Conservation (phyloP, 2,888 invertebrate species). For the Osmoderma eremita region DNA sequence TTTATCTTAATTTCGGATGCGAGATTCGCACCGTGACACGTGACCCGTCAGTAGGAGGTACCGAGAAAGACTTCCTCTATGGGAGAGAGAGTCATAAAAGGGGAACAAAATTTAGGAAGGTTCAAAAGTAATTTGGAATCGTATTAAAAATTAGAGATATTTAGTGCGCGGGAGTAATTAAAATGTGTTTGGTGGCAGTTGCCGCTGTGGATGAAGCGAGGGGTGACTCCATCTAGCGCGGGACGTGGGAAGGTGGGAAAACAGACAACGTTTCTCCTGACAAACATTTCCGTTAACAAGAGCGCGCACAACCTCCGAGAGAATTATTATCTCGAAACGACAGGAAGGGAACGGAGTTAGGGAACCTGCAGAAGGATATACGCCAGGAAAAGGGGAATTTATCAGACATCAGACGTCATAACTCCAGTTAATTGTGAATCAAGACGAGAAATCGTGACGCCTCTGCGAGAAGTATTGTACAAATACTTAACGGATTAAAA, state of each 20-base stretch:
- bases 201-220: no score
- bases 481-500: no score
- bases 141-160: conserved; percentile 7
- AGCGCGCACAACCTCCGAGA: conserved; percentile 46
- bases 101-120: not conserved
- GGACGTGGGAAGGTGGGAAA: not conserved
- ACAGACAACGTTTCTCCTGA: conserved; percentile 42
- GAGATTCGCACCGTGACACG: no score
- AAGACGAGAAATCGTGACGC: no score
- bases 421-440: no score
- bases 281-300: conserved; percentile 51
- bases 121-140: not conserved
- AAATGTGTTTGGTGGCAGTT: not conserved
- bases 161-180: conserved; percentile 6
- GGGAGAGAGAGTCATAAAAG: not conserved
- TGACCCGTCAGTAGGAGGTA: no score
- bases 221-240: not conserved
- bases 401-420: no score
- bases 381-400: no score
- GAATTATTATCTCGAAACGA: conserved; percentile 48
- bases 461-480: no score
- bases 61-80: no score
- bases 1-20: conserved; percentile 26
- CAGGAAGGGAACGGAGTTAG: conserved; percentile 36
- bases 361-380: no score